Percentiles rank a stretch among this genome's conserved stretches.
These are phyloP conservation scores for Himalopsyche phryganea DNA, from an alignment of 1,140 invertebrate species.

Conservation along the genomic window DNA sequence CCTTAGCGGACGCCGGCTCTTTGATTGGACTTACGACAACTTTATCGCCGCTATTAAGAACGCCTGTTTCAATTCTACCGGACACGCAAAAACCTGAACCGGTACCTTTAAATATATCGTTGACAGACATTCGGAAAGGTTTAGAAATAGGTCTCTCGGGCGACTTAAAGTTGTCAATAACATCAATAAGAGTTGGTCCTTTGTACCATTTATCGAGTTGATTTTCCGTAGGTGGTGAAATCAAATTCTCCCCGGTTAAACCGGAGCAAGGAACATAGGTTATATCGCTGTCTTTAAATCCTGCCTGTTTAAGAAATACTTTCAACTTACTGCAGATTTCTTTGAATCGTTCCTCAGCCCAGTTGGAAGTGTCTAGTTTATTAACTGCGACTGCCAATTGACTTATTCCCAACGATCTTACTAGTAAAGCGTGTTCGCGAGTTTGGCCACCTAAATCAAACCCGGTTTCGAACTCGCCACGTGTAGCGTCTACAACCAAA, in stretches of 20 bases:
- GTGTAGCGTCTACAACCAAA: conserved; percentile 91
- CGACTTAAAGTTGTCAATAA: conserved; percentile 82
- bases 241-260: conserved; percentile 89
- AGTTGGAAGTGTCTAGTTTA: conserved; percentile 79
- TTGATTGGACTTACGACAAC: conserved; percentile 83
- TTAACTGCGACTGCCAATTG: conserved; percentile 84
- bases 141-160: conserved; percentile 82
- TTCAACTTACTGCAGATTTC: conserved; percentile 84
- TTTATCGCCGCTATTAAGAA: conserved; percentile 80
- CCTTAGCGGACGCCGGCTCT: conserved; percentile 74
- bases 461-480: conserved; percentile 98
- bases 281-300: conserved; percentile 85
- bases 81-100: conserved; percentile 83
- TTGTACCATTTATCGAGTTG: conserved; percentile 78
- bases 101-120: conserved; percentile 93
- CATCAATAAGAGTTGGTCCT: conserved; percentile 76
- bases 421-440: conserved; percentile 91
- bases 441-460: conserved; percentile 98
- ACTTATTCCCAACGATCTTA: conserved; percentile 83
- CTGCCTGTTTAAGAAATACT: conserved; percentile 91
- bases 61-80: conserved; percentile 89
- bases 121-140: conserved; percentile 87
- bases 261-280: conserved; percentile 95
- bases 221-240: conserved; percentile 63
- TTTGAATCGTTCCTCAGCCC: conserved; percentile 77